Percentiles rank a stretch among this genome's conserved stretches.
Conservation (phyloP, 2,113 vertebrate genomes). For the Aspiorhynchus laticeps region DNA sequence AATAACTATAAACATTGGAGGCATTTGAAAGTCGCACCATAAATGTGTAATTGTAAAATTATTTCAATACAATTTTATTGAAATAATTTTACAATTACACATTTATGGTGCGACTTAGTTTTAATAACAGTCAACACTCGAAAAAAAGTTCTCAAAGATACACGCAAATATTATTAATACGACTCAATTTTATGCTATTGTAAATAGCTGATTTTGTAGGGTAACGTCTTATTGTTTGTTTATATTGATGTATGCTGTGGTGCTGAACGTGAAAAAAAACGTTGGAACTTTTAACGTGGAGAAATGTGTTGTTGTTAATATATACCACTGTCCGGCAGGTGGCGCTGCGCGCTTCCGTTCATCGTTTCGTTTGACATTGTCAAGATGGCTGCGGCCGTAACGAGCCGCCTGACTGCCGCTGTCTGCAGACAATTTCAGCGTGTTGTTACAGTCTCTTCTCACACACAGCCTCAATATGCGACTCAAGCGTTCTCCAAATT, state of each 20-base stretch:
- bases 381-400: constrained; percentile 76
- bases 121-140: no score
- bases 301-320: neutral
- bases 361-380: constrained; percentile 51
- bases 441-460: constrained; percentile 66
- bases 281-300: neutral
- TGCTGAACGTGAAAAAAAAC: neutral
- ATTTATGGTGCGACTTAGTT: no score
- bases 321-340: neutral
- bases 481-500: constrained; percentile 19
- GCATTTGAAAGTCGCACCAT: neutral
- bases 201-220: neutral
- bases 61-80: neutral
- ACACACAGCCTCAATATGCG: constrained; percentile 40
- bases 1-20: no score
- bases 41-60: neutral
- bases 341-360: neutral
- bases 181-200: neutral
- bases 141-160: no score
- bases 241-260: neutral
- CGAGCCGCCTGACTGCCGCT: constrained; percentile 66
- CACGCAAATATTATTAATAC: no score
- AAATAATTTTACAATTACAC: no score
- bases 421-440: constrained; percentile 76
- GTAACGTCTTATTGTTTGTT: neutral